A percentile compares a stretch with the other conserved stretches of the same genome.
Evolutionary conservation across 2,113 vertebrate genomes (phyloP).

Genomic region (Cathartes aura): DNA sequence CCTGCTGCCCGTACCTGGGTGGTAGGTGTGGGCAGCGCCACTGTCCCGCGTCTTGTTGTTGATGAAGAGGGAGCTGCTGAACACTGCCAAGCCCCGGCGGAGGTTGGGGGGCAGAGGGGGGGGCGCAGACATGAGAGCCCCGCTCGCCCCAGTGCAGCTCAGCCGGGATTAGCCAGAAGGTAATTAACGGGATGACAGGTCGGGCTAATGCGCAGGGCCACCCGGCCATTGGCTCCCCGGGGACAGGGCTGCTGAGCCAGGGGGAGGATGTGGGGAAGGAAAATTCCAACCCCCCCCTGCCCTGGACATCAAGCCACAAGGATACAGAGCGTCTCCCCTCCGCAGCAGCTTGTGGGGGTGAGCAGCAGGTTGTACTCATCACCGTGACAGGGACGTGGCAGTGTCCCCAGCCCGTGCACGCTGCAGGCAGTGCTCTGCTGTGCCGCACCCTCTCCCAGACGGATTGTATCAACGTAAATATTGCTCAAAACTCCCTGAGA

Average conservation of each 20-base stretch:
- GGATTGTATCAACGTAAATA: rapidly evolving
- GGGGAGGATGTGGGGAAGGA: not conserved
- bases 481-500: not conserved
- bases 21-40: constrained; percentile 34
- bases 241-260: not conserved
- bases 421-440: rapidly evolving
- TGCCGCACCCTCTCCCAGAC: rapidly evolving
- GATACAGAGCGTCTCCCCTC: not conserved
- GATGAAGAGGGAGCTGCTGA: constrained; percentile 79
- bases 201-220: not conserved
- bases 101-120: constrained; percentile 72
- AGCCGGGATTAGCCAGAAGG: not conserved
- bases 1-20: constrained; percentile 67
- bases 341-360: rapidly evolving
- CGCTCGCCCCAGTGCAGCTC: not conserved
- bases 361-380: not conserved
- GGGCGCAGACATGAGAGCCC: not conserved
- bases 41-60: constrained; percentile 82
- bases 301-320: not conserved
- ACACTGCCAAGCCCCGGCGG: constrained; percentile 73
- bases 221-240: not conserved
- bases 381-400: rapidly evolving
- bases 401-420: not conserved
- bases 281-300: not conserved
- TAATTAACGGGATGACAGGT: not conserved